These are phyloP conservation scores for Porites divaricata DNA, from an alignment of 92 coral and sea anemone species.

Conservation along the genomic window DNA sequence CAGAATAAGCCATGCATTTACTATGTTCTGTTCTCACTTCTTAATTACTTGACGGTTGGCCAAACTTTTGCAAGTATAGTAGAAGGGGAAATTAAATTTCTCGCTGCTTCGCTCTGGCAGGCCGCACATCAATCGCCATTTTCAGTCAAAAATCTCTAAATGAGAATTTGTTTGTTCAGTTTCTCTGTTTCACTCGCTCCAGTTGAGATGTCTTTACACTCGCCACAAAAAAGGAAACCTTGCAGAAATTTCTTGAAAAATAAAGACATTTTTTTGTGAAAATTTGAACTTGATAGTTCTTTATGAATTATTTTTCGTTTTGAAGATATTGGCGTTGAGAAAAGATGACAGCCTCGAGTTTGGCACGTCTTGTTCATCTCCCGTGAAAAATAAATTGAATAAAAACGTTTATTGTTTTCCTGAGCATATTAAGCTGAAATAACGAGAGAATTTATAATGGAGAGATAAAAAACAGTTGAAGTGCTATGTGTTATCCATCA, in stretches of 20 bases:
- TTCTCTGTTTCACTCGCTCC: slow-evolving; percentile 17
- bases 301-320: background rate
- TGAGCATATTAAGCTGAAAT: slow-evolving; percentile 1
- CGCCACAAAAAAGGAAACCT: slow-evolving; percentile 1
- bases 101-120: slow-evolving; percentile 41
- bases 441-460: background rate
- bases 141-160: slow-evolving; percentile 39
- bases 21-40: slow-evolving; percentile 53
- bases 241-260: background rate
- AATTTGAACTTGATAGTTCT: background rate
- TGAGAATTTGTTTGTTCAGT: slow-evolving; percentile 42
- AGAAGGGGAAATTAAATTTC: slow-evolving; percentile 44
- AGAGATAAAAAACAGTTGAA: slow-evolving; percentile 1
- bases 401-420: background rate
- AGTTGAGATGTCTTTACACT: slow-evolving; percentile 24
- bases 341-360: background rate
- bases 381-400: background rate
- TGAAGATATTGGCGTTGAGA: background rate
- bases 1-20: slow-evolving; percentile 55
- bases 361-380: background rate
- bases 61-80: slow-evolving; percentile 32
- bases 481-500: slow-evolving; percentile 16
- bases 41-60: slow-evolving; percentile 53
- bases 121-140: slow-evolving; percentile 34
- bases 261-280: slow-evolving; percentile 2